Base-by-base conservation (phyloP, 2,888 invertebrate species). In the Dicroscelio sp. region DNA sequence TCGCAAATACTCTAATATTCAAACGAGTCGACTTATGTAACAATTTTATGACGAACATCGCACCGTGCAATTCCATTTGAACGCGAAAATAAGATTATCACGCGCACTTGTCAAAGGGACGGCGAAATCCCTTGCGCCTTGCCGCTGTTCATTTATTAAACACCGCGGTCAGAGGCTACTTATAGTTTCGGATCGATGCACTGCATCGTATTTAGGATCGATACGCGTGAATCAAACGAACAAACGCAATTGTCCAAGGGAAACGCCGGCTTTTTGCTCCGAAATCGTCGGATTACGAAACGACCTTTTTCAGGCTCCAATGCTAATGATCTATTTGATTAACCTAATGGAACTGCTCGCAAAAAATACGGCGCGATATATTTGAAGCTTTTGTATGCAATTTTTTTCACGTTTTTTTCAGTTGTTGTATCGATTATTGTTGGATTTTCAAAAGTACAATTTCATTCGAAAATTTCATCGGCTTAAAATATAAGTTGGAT, bases 61-160 rank as follows among this genome's bases (percentile, higher is more conserved):
- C 73, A 14, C 48, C 23, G 35, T 27, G 35, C 48, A 79, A 75
- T 89, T 84, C 58, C 75, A 71, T 73, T 84, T 73, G 38, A 85
- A 71, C 25, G 17, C 12, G 52, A 78, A 79, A 79, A 55, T 30
- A 60, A 48, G 12, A 48, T 33, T 23, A 27, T 76, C 83, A 83
- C 88, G 76, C 48, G 69, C 27, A 30, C 69, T 58, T 43, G 67
- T 75, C 67, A 65, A 33, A 67, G 58, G 35, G 17, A 17, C 30
- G 75, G 76, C 63, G 48, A 79, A 73, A 71, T 63, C 78, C 78
- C 78, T 23, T 8, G 78, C 58, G 69, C 33, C 52, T 60, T 76
- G n/a, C 8, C 63, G 75, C 43, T 85, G 67, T 48, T 89, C 76
- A 89, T 85, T 89, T 89, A 89, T 89, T 89, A 65, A 89, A 79